Evolutionary conservation across 2,797 vertebrate genomes (phyloP), one percentile per base, ranked within the genome.

Genomic region (Selene dorsalis): DNA sequence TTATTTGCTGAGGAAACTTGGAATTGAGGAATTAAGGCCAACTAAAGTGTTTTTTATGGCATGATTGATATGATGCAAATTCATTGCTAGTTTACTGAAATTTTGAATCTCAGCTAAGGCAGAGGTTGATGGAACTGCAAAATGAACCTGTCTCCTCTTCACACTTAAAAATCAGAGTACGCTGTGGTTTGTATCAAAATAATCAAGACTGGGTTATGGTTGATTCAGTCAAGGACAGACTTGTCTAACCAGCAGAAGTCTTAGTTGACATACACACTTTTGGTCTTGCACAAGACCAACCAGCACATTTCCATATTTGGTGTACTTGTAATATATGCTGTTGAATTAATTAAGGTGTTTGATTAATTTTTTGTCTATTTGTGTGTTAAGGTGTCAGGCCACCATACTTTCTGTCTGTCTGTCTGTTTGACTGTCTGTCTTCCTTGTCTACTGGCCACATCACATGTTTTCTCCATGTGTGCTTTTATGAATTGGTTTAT

Each of bases 401-500:
- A n/a, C n/a, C n/a, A n/a, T n/a, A n/a, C n/a, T n/a, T n/a, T n/a
- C n/a, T n/a, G n/a, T n/a, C n/a, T n/a, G n/a, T n/a, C 32, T 8
- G 32, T 35, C 32, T 0, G 6, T 35, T 6, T 35, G 32, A 8
- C 32, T 35, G 7, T 35, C 32, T 35, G 6, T 8, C 32, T 69
- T 84, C 38, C 58, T 69, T 52, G 64, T 41, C 77, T n/a, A n/a
- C n/a, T 70, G 73, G 74, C 75, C 72, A 43, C 39, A 43, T 26
- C 20, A 52, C 77, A 35, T 69, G 5, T 43, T 74, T 63, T 69
- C 74, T 71, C 66, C 12, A 47, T 82, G 84, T 81, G 86, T 77
- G 84, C 57, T 82, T 84, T 82, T 71, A 50, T 86, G 81, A 88
- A 80, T 81, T 69, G 9, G 73, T 73, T 66, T 81, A 75, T 75